These are phyloP conservation scores for Ageneiosus marmoratus DNA, from an alignment of 2,113 vertebrate species.

Conservation along the genomic window DNA sequence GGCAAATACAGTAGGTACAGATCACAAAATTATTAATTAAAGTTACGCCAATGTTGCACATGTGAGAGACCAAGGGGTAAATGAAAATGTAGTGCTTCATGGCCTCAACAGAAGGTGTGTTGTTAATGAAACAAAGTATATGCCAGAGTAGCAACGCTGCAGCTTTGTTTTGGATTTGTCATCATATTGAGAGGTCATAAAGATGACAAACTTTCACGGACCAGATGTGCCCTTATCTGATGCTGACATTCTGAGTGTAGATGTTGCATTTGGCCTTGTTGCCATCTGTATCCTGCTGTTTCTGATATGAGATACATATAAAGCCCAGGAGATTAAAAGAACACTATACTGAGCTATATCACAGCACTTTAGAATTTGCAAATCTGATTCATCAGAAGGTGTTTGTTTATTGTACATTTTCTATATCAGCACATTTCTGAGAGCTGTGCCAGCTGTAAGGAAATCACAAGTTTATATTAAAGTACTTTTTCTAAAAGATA, in stretches of 20 bases:
- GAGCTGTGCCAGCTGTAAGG: not conserved
- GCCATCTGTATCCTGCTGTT: conserved; percentile 23
- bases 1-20: conserved; percentile 2
- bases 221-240: conserved; percentile 36
- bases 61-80: conserved; percentile 24
- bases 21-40: conserved; percentile 24
- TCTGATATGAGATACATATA: conserved; percentile 6
- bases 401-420: not conserved
- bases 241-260: not conserved
- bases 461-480: not conserved
- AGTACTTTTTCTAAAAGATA: not conserved
- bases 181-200: conserved; percentile 34
- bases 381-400: not conserved
- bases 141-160: not conserved
- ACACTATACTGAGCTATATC: not conserved
- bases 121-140: conserved; percentile 58
- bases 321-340: not conserved
- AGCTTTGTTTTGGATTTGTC: conserved; percentile 38
- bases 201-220: conserved; percentile 37
- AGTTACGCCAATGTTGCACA: not conserved
- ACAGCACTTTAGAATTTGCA: not conserved
- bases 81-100: conserved; percentile 10
- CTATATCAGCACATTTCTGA: not conserved
- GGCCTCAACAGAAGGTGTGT: conserved; percentile 16
- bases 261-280: not conserved